A percentile compares a stretch with the other conserved stretches of the same genome.
Evolutionary conservation across 2,797 vertebrate genomes (phyloP).

Genomic region (Astyanax mexicanus): DNA sequence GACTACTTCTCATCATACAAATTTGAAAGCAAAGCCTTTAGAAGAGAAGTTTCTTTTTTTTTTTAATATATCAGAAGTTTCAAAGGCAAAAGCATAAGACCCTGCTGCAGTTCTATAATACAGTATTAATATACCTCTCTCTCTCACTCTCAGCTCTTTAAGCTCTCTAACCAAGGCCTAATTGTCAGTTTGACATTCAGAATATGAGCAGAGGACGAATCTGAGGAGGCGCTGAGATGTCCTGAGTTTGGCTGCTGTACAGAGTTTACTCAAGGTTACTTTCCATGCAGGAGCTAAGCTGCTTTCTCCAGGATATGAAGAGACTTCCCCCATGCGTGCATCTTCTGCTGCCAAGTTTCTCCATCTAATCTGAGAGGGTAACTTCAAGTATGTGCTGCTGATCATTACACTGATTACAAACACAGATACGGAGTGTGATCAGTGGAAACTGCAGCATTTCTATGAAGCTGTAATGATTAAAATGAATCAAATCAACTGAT

Average conservation of each 20-base stretch:
- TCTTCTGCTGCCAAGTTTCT: neutral
- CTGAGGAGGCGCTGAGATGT: neutral
- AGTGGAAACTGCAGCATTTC: neutral
- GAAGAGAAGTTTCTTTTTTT: neutral
- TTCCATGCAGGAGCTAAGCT: slow-evolving; percentile 20
- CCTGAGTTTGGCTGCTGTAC: neutral
- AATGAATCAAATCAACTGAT: neutral
- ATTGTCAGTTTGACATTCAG: neutral
- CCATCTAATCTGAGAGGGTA: neutral
- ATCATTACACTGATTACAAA: neutral
- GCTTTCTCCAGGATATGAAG: slow-evolving; percentile 39
- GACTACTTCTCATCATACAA: neutral
- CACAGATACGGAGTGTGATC: neutral
- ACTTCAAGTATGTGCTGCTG: slow-evolving; percentile 1
- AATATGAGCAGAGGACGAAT: neutral
- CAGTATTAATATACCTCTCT: neutral
- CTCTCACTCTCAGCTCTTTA: neutral
- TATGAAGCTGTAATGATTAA: neutral
- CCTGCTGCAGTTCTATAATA: neutral
- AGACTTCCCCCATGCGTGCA: neutral
- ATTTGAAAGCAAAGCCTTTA: neutral
- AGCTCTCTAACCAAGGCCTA: neutral
- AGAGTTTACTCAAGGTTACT: slow-evolving; percentile 11
- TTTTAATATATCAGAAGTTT: neutral
- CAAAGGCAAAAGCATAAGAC: neutral